Evolutionary conservation across 30 jellyfish, hydroid and myxozoan genomes (phyloP).

Genomic region (Phacellophora camtschatica): DNA sequence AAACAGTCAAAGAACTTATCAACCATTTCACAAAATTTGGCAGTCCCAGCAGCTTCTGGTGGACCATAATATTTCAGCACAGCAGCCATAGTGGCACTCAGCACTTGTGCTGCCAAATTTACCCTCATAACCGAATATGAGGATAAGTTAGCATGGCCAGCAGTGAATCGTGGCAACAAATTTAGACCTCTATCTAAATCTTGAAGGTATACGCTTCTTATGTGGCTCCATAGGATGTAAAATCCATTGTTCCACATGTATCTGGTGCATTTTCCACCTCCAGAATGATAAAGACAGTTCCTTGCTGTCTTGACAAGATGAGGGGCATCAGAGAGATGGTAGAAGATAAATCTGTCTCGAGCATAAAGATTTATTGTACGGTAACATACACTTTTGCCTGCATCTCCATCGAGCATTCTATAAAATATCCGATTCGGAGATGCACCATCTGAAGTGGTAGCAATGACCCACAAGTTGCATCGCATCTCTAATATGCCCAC

Average conservation of each 20-base stretch:
- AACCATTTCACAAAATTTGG: conserved; percentile 21
- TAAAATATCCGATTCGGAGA: conserved; percentile 47
- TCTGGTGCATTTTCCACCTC: conserved; percentile 32
- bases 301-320: conserved; percentile 59
- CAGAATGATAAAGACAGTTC: conserved; percentile 53
- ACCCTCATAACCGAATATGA: conserved; percentile 52
- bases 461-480: conserved; percentile 66
- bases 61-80: conserved; percentile 46
- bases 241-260: conserved; percentile 54
- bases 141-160: conserved; percentile 26
- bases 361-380: conserved; percentile 28
- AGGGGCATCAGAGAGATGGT: conserved; percentile 59
- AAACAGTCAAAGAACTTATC: conserved; percentile 45
- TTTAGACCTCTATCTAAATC: conserved; percentile 59
- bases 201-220: conserved; percentile 29
- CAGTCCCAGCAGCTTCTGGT: conserved; percentile 45
- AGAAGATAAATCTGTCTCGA: too few species aligned
- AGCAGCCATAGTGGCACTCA: conserved; percentile 46
- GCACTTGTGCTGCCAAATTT: conserved; percentile 60
- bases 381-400: conserved; percentile 18
- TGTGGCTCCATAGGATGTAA: conserved; percentile 46
- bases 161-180: conserved; percentile 28
- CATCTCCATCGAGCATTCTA: conserved; percentile 29
- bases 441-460: conserved; percentile 61
- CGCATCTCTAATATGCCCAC: conserved; percentile 39